phyloP scores from a whole-genome alignment of 2,113 vertebrate genomes.

The Ciconia stormi region DNA sequence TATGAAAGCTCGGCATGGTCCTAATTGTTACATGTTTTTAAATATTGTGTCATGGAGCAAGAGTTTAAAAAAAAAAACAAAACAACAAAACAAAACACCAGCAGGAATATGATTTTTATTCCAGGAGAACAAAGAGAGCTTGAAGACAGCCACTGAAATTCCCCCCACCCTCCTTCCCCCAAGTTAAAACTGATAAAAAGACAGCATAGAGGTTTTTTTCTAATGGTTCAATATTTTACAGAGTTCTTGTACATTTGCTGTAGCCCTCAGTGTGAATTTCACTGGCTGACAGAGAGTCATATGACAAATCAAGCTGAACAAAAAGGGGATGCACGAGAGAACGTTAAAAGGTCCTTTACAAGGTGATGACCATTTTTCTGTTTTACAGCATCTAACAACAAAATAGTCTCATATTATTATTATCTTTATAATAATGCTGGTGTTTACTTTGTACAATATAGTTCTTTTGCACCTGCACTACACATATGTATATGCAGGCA shows the following conservation, averaged over 20 bases:
- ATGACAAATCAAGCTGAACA: neutral
- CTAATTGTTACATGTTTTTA: neutral
- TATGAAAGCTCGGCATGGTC: neutral
- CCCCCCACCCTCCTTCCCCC: neutral
- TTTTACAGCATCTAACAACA: neutral
- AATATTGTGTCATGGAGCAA: neutral
- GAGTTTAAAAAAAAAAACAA: neutral
- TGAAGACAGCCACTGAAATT: neutral
- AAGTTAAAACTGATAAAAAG: neutral
- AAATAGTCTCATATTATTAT: neutral
- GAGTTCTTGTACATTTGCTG: neutral
- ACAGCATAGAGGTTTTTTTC: neutral
- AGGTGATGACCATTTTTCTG: neutral
- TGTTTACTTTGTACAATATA: neutral
- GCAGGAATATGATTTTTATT: neutral
- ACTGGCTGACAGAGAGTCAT: neutral
- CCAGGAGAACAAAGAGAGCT: neutral
- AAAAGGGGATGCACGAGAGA: neutral
- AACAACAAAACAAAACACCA: neutral
- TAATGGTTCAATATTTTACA: neutral
- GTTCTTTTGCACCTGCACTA: neutral
- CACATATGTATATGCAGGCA: neutral
- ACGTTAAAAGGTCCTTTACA: neutral
- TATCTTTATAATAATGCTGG: neutral
- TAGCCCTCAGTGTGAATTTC: neutral